Percentiles rank a stretch among this genome's conserved stretches.
Conservation (phyloP, 2,797 vertebrate species). For the Iguana delicatissima region DNA sequence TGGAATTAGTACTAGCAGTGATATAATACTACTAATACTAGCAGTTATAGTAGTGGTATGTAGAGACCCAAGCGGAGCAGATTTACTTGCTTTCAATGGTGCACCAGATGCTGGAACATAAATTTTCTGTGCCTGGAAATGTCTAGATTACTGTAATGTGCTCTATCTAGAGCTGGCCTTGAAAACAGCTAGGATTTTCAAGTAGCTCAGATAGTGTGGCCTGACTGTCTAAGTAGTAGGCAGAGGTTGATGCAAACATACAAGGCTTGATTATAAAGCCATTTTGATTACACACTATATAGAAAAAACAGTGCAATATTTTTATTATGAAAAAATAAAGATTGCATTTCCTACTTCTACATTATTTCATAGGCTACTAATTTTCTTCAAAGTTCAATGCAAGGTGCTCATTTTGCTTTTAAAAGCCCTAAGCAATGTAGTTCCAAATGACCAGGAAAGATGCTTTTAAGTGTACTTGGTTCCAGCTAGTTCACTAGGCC, state of each 20-base stretch:
- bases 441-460: too few relatives aligned
- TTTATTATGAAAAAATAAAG: neutral
- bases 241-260: neutral
- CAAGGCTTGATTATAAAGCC: neutral
- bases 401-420: neutral
- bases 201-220: neutral
- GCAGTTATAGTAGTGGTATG: neutral
- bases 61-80: neutral
- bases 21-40: neutral
- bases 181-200: neutral
- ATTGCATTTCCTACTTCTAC: neutral
- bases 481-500: too few relatives aligned
- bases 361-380: too few relatives aligned
- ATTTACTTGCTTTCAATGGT: neutral
- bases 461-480: too few relatives aligned
- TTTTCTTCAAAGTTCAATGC: neutral
- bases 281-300: neutral
- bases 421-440: neutral
- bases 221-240: neutral
- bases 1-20: neutral
- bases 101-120: neutral
- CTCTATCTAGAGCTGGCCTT: neutral
- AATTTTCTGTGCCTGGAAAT: neutral
- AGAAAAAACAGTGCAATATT: neutral
- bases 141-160: neutral